Percentiles rank a stretch among this genome's conserved stretches.
Conservation (phyloP, 2,888 invertebrate species). For the Stegophylla sp. region DNA sequence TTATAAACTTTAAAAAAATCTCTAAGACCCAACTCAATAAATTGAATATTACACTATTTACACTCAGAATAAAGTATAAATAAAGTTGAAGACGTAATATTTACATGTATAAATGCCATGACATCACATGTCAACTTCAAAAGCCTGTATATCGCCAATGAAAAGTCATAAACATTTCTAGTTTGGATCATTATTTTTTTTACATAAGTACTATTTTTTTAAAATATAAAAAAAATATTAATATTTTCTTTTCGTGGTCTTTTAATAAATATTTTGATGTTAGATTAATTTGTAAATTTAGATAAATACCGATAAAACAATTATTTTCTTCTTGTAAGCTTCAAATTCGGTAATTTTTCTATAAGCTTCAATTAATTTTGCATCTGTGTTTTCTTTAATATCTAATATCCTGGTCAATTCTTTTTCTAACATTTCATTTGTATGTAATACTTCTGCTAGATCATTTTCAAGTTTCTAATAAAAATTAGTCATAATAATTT, state of each 20-base stretch:
- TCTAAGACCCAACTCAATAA: background rate
- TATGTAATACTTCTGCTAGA: constrained; percentile 38
- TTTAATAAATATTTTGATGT: background rate
- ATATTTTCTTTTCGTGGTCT: background rate
- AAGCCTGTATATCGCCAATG: background rate
- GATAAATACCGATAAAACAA: constrained; percentile 37
- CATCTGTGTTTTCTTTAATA: constrained; percentile 52
- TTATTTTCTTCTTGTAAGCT: background rate
- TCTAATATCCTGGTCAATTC: constrained; percentile 50
- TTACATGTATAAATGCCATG: constrained; percentile 1
- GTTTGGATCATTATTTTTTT: background rate
- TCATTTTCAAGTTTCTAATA: constrained; percentile 38
- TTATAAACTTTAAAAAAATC: constrained; percentile 8
- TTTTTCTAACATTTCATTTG: constrained; percentile 48
- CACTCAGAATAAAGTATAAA: background rate
- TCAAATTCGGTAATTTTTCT: constrained; percentile 29
- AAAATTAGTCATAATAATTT: background rate
- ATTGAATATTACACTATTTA: constrained; percentile 7
- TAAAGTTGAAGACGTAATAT: constrained; percentile 13
- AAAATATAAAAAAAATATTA: background rate
- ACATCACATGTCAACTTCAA: background rate
- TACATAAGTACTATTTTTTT: background rate
- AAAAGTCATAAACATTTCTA: background rate
- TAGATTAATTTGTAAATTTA: background rate
- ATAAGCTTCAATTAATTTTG: constrained; percentile 38